phyloP scores from a whole-genome alignment of 2,797 vertebrate species.

The Orientallactaga sibirica region DNA sequence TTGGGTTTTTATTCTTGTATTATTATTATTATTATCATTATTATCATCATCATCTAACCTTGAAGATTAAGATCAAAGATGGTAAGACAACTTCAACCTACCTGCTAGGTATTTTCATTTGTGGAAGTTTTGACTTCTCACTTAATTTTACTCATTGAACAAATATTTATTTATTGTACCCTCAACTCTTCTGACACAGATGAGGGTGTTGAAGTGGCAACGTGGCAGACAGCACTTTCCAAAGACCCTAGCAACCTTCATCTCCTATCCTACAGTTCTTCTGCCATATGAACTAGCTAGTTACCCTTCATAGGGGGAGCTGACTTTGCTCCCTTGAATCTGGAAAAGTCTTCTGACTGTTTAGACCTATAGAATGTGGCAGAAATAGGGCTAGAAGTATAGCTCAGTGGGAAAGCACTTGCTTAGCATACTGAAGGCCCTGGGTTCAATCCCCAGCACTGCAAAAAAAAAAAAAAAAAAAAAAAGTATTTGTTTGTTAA shows the following conservation, averaged over 20 bases:
- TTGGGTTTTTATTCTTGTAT: not conserved
- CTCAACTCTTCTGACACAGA: not conserved
- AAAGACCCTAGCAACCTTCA: not conserved
- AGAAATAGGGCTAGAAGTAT: not conserved
- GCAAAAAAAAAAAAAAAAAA: not conserved
- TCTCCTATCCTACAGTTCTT: not conserved
- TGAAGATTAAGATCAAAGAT: not conserved
- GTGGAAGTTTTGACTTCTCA: not conserved
- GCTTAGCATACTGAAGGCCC: not conserved
- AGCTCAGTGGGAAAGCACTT: not conserved
- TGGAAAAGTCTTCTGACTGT: not conserved
- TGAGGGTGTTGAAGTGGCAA: not conserved
- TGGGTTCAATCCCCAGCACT: not conserved
- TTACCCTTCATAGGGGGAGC: not conserved
- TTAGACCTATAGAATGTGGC: too few species aligned
- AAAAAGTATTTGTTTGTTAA: not conserved
- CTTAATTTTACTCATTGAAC: slow-evolving; percentile 13
- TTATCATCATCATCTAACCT: not conserved
- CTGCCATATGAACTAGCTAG: not conserved
- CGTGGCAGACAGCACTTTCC: not conserved
- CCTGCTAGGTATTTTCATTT: not conserved
- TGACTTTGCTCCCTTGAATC: not conserved
- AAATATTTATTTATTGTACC: slow-evolving; percentile 22
- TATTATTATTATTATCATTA: not conserved
- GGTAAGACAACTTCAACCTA: not conserved